Base-by-base conservation (phyloP, 2,888 invertebrate species). In the Thysanoteuthis rhombus region DNA sequence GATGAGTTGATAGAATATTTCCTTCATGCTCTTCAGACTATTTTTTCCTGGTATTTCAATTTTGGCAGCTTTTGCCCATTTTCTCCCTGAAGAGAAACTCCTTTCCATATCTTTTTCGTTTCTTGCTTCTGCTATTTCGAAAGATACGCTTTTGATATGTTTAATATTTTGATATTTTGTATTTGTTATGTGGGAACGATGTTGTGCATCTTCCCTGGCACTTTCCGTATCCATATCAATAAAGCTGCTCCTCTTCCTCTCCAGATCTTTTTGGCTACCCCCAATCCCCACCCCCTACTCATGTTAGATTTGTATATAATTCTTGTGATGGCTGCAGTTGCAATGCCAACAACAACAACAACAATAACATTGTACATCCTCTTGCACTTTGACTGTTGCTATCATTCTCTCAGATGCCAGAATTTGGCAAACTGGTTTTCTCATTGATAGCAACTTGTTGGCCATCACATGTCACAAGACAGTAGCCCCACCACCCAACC, bases 221-320 rank as follows among this genome's bases (percentile, higher is more conserved):
- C 75, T 75, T 75, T 75, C 32, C 32, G n/a, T n/a, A 75, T 32
- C 75, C n/a, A n/a, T 75, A 75, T 75, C n/a, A n/a, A 75, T 75
- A 75, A 75, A 75, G 75, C n/a, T n/a, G 32, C 75, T n/a, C 75
- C 75, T 58, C 19, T 19, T 25, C 19, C n/a, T 22, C 22, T 22
- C 52, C 25, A 25, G 22, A 52, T 52, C 52, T 52, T 25, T 75
- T 75, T 32, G 32, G 5, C 8, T n/a, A 32, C 75, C 75, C 75
- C 75, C 75, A 75, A 12, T 19, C 75, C 75, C 8, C 32, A 10
- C 12, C 75, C 75, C 16, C n/a, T 75, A 75, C 75, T 75, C 75
- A 75, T 75, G n/a, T 75, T 75, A 75, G 75, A 75, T 75, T 75
- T 75, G n/a, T 75, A 75, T n/a, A 75, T 75, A 75, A n/a, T n/a